phyloP scores from a whole-genome alignment of 1,140 invertebrate species.

The Danaus plexippus region DNA sequence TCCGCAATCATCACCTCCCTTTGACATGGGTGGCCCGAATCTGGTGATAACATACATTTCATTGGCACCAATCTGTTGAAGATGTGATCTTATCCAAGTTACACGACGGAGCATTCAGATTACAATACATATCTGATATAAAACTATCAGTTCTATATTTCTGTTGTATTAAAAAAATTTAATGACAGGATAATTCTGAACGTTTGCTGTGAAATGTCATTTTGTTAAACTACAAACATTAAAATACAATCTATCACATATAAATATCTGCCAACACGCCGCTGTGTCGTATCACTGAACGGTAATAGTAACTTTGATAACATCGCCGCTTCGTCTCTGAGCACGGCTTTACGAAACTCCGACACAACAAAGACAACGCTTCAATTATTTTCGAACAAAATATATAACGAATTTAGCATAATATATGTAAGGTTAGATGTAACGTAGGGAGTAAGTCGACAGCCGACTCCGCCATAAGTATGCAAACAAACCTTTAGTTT shows the following conservation, averaged over 20 bases:
- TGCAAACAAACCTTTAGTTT: conserved; percentile 48
- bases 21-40: conserved; percentile 64
- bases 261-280: no score
- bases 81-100: no score
- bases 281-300: no score
- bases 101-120: no score
- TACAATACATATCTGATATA: no score
- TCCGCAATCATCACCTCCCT: conserved; percentile 45
- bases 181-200: no score
- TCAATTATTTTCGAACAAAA: conserved; percentile 44
- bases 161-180: no score
- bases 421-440: conserved; percentile 29
- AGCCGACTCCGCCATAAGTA: conserved; percentile 63
- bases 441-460: conserved; percentile 49
- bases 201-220: no score
- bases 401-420: conserved; percentile 47
- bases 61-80: conserved; percentile 43
- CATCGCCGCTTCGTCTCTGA: conserved; percentile 21
- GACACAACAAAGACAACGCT: conserved; percentile 47
- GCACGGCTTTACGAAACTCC: conserved; percentile 68
- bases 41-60: conserved; percentile 51
- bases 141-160: no score
- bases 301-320: no score
- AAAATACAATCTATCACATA: no score
- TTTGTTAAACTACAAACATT: no score